Evolutionary conservation across 1,140 invertebrate species (phyloP).

Genomic region (Trichonephila clavata): DNA sequence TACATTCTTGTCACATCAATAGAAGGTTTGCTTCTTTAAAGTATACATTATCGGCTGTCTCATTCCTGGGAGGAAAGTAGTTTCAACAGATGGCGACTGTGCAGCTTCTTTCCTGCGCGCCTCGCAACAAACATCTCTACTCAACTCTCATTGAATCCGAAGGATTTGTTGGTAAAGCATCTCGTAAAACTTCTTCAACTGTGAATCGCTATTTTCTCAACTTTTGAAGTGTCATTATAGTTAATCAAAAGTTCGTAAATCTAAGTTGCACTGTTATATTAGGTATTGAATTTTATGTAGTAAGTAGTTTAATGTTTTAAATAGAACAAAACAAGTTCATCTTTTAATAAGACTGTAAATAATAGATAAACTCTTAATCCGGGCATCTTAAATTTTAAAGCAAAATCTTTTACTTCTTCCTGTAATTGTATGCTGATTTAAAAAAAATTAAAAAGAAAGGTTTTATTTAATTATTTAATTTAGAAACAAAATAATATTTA

Average conservation of each 20-base stretch:
- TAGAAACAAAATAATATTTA: no score
- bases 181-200: background rate
- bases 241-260: background rate
- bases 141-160: background rate
- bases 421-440: no score
- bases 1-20: background rate
- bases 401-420: no score
- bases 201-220: background rate
- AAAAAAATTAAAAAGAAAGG: no score
- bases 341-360: no score
- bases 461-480: no score
- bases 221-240: background rate
- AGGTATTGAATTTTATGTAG: background rate
- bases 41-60: background rate
- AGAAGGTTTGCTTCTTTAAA: background rate
- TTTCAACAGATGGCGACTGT: conserved; percentile 26
- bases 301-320: background rate
- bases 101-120: background rate
- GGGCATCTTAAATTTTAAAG: no score
- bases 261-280: background rate
- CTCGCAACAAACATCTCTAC: background rate
- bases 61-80: background rate
- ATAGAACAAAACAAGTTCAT: background rate
- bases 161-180: background rate
- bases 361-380: no score